A percentile compares a stretch with the other conserved stretches of the same genome.
phyloP scores from a whole-genome alignment of 1,140 invertebrate genomes.

The Pseudoatta argentina region DNA sequence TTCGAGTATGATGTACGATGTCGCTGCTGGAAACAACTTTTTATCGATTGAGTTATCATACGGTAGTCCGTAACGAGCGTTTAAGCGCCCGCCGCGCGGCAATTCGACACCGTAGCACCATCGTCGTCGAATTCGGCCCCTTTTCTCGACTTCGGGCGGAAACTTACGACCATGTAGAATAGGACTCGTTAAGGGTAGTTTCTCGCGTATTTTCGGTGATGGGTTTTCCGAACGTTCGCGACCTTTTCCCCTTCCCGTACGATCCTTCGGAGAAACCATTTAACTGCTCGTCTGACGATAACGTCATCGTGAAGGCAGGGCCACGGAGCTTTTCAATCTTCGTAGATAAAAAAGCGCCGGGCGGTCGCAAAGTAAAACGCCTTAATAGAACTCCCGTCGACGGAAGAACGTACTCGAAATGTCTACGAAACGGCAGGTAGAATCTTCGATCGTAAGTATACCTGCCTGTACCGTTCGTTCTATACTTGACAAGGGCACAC shows the following conservation, averaged over 20 bases:
- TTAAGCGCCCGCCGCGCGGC: conserved; percentile 45
- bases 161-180: conserved; percentile 50
- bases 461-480: conserved; percentile 66
- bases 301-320: conserved; percentile 6
- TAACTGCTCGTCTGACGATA: conserved; percentile 40
- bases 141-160: conserved; percentile 19
- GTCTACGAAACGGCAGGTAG: conserved; percentile 66
- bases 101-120: conserved; percentile 17
- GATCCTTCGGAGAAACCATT: conserved; percentile 23
- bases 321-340: conserved; percentile 47
- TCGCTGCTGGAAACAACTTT: conserved; percentile 56
- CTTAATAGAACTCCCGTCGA: conserved; percentile 51
- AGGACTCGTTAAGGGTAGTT: conserved; percentile 46
- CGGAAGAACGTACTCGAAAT: conserved; percentile 50
- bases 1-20: conserved; percentile 72
- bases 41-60: conserved; percentile 66
- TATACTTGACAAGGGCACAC: conserved; percentile 70
- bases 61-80: conserved; percentile 47
- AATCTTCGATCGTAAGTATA: conserved; percentile 63
- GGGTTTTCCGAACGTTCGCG: conserved; percentile 57
- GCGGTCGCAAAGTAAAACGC: conserved; percentile 35
- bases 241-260: conserved; percentile 14
- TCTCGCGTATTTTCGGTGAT: conserved; percentile 58
- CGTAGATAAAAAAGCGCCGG: conserved; percentile 8
- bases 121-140: conserved; percentile 25